Evolutionary conservation across 2,113 vertebrate genomes (phyloP), one percentile per base, ranked within the genome.

Genomic region (Rhodinocichla rosea): DNA sequence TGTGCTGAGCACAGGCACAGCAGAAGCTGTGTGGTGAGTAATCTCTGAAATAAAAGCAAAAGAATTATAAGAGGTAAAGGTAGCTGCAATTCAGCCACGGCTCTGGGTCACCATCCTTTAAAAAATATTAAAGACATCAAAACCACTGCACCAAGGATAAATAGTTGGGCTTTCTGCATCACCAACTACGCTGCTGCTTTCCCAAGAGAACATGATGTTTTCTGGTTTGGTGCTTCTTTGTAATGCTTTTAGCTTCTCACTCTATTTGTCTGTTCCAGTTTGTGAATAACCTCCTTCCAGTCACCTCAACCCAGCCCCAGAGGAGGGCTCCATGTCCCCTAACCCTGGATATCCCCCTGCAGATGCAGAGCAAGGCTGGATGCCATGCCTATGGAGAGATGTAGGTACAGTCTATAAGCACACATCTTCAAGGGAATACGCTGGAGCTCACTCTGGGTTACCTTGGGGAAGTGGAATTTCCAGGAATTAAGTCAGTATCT

Each of bases 341-440:
- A 15, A 32, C 8, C 42, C 70, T 32, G 37, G 24, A 7, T 33
- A 22, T 50, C 5, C 19, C 19, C 20, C 2, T 1, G 49, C 16
- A 11, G 44, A 35, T 30, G 68, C 33, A 53, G 56, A 26, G 15
- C 6, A 2, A 0, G 40, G 64, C 33, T 2, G 4, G 55, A 8
- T 21, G 35, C 20, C 33, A 4, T 1, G 6, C 35, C 50, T 40
- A 0, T 2, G 33, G 15, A 19, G 37, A 5, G 3, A 3, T 6
- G 9, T 1, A 18, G 10, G 27, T 7, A 16, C 11, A 30, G 57
- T 10, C 59, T 6, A 10, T 0, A 19, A 27, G 63, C 32, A 50
- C 3, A 15, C 7, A 4, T 8, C 57, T 50, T 13, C 73, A 33
- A 9, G 68, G 50, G 59, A 76, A 73, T 1, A 18, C 37, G 16